Base-by-base conservation (phyloP, 2,797 vertebrate species). In the Ficedula albicollis region DNA sequence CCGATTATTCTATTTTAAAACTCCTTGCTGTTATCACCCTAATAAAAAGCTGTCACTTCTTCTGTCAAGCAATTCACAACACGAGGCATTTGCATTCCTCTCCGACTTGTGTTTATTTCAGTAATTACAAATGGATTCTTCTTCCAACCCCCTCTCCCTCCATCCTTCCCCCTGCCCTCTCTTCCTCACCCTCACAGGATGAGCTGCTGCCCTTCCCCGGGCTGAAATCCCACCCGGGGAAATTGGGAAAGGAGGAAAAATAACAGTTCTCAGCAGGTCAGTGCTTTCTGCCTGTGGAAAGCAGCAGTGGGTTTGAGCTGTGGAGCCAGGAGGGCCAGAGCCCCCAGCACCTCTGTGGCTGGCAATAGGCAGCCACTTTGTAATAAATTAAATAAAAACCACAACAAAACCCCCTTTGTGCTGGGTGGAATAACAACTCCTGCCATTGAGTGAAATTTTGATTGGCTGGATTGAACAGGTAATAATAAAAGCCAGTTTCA, bases 1-100 rank as follows among this genome's bases (percentile, higher is more conserved):
- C 67, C 94, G 27, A 94, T 91, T 96, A 96, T 93, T 97, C 97
- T 98, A 97, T 98, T 98, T 98, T 98, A 97, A 95, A 98, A 97
- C 95, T 93, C 95, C 92, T 92, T 8, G 36, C 91, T 70, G 96
- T 95, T 96, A 94, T 90, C 79, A 76, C 77, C 72, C 97, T 97
- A 96, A 97, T 97, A 97, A 95, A 97, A 97, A 96, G 96, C 97
- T 96, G 93, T 97, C 97, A 96, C 90, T 96, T 52, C 62, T 86
- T 92, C 97, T 97, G 97, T 97, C 97, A 92, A 93, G 77, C 66
- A 48, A 81, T 68, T 84, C 86, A 49, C 93, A 96, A 90, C 74
- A 87, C 0, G 21, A 76, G 74, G 94, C 64, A 77, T 87, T 97
- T 96, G 93, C 95, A 96, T 97, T 90, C 91, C 93, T 94, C 84